These are phyloP conservation scores for Heliconius cydno DNA, from an alignment of 2,888 invertebrate genomes.

Conservation along the genomic window DNA sequence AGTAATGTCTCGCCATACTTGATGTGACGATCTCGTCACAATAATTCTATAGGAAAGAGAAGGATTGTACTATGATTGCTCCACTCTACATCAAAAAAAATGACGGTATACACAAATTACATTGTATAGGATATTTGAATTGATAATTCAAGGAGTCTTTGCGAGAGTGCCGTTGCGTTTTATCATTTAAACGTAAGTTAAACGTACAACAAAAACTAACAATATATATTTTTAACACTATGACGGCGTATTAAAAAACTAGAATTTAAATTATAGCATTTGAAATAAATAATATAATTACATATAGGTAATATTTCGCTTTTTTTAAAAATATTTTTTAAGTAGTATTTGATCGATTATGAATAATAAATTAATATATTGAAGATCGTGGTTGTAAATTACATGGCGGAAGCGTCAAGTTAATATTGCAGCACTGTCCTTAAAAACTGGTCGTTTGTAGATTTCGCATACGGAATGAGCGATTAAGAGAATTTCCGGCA, in stretches of 20 bases:
- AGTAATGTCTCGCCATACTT: too few relatives aligned
- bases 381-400: neutral
- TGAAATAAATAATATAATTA: neutral
- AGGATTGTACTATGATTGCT: neutral
- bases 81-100: neutral
- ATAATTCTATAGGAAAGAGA: neutral
- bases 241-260: neutral
- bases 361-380: neutral
- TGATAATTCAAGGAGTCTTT: neutral
- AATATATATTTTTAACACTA: neutral
- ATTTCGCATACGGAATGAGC: constrained; percentile 67
- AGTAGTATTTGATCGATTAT: neutral
- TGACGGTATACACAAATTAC: neutral
- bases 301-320: neutral
- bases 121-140: neutral
- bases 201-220: neutral
- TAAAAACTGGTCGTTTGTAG: constrained; percentile 61
- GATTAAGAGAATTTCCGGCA: constrained; percentile 64
- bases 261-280: neutral
- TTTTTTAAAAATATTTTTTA: neutral
- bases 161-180: neutral
- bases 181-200: neutral
- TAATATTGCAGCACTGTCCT: constrained; percentile 59
- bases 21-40: too few relatives aligned
- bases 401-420: constrained; percentile 32